Percentiles rank a stretch among this genome's conserved stretches.
Conservation (phyloP, 2,888 invertebrate species). For the Drosophila nigritarsus region DNA sequence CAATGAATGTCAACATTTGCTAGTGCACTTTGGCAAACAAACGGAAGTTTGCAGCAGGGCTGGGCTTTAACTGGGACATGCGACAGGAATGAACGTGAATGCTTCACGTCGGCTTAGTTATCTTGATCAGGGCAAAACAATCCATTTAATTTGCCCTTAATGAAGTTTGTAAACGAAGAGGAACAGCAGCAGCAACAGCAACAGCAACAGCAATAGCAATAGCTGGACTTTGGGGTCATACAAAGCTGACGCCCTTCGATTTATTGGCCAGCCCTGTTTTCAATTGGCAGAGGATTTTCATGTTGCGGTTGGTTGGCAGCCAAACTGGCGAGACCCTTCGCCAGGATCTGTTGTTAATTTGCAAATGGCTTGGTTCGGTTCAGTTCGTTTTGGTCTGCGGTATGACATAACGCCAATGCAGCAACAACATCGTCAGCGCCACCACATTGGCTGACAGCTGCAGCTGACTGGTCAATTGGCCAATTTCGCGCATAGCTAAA, state of each 20-base stretch:
- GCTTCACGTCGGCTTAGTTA: slow-evolving; percentile 64
- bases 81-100: slow-evolving; percentile 37
- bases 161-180: slow-evolving; percentile 53
- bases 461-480: slow-evolving; percentile 6
- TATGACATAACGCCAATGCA: slow-evolving; percentile 30
- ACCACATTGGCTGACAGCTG: slow-evolving; percentile 4
- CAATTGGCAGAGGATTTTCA: slow-evolving; percentile 60
- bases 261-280: slow-evolving; percentile 44
- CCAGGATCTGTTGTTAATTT: slow-evolving; percentile 53
- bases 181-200: slow-evolving; percentile 13
- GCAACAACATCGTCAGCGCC: slow-evolving; percentile 11
- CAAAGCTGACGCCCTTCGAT: slow-evolving; percentile 49
- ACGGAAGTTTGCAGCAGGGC: slow-evolving; percentile 34
- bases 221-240: slow-evolving; percentile 23
- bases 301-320: slow-evolving; percentile 56
- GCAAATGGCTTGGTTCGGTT: slow-evolving; percentile 33
- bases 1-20: slow-evolving; percentile 74
- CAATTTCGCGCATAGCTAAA: neutral
- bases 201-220: slow-evolving; percentile 1
- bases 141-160: slow-evolving; percentile 76
- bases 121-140: slow-evolving; percentile 71
- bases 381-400: slow-evolving; percentile 23
- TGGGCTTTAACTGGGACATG: slow-evolving; percentile 32
- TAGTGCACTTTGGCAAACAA: slow-evolving; percentile 69
- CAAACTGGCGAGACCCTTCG: slow-evolving; percentile 29